phyloP scores from a whole-genome alignment of 2,888 invertebrate species.

The Polyommatus icarus region DNA sequence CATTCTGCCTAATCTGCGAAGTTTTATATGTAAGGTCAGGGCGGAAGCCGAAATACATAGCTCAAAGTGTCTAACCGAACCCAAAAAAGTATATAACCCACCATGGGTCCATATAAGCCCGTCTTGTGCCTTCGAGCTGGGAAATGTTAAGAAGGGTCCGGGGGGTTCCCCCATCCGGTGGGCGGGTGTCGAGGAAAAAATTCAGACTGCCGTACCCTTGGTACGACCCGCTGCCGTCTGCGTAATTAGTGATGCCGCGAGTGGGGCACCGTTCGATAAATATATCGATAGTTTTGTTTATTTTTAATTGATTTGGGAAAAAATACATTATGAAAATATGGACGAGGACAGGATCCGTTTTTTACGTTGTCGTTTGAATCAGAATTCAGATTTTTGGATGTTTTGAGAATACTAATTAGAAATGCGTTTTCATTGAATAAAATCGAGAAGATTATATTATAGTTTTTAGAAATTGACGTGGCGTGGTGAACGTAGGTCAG shows the following conservation, averaged over 20 bases:
- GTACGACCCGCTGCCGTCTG: conserved; percentile 76
- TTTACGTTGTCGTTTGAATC: too few relatives aligned
- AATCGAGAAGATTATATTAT: too few relatives aligned
- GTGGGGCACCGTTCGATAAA: conserved; percentile 58
- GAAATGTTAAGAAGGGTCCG: conserved; percentile 78
- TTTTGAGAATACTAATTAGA: too few relatives aligned
- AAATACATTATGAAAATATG: too few relatives aligned
- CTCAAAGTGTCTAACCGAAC: conserved; percentile 74
- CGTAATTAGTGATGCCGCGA: conserved; percentile 77
- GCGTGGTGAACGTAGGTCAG: too few relatives aligned
- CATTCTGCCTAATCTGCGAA: conserved; percentile 52
- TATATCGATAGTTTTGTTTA: conserved; percentile 36
- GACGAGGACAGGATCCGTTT: too few relatives aligned
- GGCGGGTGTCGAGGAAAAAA: conserved; percentile 69
- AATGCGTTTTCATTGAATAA: too few relatives aligned
- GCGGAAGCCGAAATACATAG: conserved; percentile 66
- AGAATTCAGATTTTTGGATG: too few relatives aligned
- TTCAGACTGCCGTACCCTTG: conserved; percentile 76
- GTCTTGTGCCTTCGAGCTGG: conserved; percentile 75
- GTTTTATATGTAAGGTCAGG: conserved; percentile 67
- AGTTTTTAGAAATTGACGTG: too few relatives aligned
- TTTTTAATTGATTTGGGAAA: background rate
- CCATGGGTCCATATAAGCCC: conserved; percentile 71
- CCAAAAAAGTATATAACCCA: conserved; percentile 79
- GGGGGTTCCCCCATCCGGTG: conserved; percentile 68